These are phyloP conservation scores for Tetrax tetrax DNA, from an alignment of 2,113 vertebrate genomes.

Conservation along the genomic window DNA sequence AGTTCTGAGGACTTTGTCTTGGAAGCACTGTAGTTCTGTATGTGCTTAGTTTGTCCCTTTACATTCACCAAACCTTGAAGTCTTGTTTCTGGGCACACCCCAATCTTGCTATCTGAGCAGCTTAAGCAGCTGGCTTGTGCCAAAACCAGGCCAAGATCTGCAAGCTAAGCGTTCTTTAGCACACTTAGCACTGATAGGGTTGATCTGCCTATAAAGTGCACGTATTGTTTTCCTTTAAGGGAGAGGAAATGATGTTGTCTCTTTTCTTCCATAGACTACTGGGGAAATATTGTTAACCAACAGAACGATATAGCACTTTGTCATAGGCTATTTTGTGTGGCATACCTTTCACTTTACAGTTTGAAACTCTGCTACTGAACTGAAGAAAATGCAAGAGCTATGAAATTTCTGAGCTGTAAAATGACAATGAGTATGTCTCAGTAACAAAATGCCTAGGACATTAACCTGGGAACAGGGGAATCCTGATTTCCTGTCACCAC, in stretches of 20 bases:
- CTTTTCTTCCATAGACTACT: background rate
- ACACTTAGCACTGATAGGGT: background rate
- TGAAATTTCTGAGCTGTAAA: background rate
- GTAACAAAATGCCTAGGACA: background rate
- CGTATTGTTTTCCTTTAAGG: background rate
- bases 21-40: background rate
- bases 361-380: background rate
- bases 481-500: background rate
- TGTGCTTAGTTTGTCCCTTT: background rate
- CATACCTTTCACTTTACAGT: background rate
- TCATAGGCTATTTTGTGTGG: background rate
- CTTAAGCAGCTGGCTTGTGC: background rate
- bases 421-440: background rate
- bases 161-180: background rate
- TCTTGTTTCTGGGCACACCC: background rate
- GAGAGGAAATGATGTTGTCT: background rate
- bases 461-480: background rate
- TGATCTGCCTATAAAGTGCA: background rate
- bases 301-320: background rate
- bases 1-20: background rate
- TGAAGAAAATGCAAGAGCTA: background rate
- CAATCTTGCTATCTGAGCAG: background rate
- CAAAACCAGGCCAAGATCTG: background rate
- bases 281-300: background rate
- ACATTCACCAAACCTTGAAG: background rate